These are phyloP conservation scores for Hypolimnas misippus DNA, from an alignment of 2,888 invertebrate species.

Conservation along the genomic window DNA sequence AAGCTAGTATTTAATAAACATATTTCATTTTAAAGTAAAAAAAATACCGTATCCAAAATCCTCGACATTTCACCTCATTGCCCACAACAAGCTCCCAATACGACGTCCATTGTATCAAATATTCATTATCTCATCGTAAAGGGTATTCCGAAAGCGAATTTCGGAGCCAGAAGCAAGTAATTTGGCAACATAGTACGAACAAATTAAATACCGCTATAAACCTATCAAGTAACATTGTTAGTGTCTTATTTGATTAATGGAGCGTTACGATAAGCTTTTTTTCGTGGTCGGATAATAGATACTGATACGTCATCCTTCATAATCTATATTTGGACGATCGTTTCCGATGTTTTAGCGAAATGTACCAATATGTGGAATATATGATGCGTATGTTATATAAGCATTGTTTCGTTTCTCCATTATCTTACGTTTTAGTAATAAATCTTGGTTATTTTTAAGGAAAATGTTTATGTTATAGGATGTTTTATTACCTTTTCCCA, in stretches of 20 bases:
- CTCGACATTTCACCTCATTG: constrained; percentile 9
- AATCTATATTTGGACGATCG: constrained; percentile 18
- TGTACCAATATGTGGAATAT: neutral
- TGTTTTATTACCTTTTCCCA: too few relatives aligned
- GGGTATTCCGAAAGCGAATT: constrained; percentile 52
- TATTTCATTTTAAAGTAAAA: too few relatives aligned
- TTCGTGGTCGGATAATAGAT: constrained; percentile 28
- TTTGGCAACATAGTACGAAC: constrained; percentile 59
- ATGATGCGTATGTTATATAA: too few relatives aligned
- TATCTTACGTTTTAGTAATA: too few relatives aligned
- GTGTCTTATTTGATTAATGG: constrained; percentile 42
- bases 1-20: too few relatives aligned
- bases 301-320: constrained; percentile 37
- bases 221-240: constrained; percentile 46
- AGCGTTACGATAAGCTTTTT: constrained; percentile 32
- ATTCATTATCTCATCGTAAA: constrained; percentile 74
- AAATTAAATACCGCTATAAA: constrained; percentile 54
- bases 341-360: constrained; percentile 7
- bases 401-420: too few relatives aligned
- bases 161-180: constrained; percentile 51
- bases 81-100: constrained; percentile 57
- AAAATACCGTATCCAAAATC: constrained; percentile 32
- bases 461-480: too few relatives aligned
- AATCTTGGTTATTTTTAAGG: too few relatives aligned
- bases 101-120: constrained; percentile 71